These are phyloP conservation scores for Pelvicachromis taeniatus DNA, from an alignment of 2,113 vertebrate genomes.

Conservation along the genomic window DNA sequence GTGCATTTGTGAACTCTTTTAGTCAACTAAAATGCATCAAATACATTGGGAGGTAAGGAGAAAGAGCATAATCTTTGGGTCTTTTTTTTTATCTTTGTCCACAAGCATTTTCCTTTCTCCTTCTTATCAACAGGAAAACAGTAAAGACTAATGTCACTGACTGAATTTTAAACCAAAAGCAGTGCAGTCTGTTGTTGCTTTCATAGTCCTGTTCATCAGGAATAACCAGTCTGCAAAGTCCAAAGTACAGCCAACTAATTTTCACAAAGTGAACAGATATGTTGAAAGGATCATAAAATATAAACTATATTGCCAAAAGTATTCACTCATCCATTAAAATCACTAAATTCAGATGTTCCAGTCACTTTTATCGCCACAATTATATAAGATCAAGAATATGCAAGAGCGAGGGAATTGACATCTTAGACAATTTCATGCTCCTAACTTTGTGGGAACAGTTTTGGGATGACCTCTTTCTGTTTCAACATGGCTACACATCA, in stretches of 20 bases:
- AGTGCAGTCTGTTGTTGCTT: background rate
- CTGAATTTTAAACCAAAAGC: background rate
- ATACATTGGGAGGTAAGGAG: background rate
- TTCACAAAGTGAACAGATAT: background rate
- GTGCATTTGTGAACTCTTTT: background rate
- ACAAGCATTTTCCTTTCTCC: background rate
- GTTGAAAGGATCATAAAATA: background rate
- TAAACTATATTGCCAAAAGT: background rate
- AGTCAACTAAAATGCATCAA: background rate
- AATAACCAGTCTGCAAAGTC: background rate
- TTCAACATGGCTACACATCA: background rate
- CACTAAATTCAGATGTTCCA: background rate
- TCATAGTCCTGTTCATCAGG: background rate
- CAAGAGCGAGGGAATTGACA: background rate
- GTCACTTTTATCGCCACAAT: background rate
- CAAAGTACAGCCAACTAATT: background rate
- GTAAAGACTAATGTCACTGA: background rate
- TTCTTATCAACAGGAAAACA: background rate
- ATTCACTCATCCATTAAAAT: background rate
- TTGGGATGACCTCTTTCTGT: background rate
- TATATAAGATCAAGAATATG: background rate
- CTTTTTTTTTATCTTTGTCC: background rate
- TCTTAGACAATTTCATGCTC: background rate
- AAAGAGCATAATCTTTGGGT: background rate
- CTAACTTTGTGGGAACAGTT: background rate